Conservation (phyloP, 2,888 invertebrate species). For the Nomada ferruginata region DNA sequence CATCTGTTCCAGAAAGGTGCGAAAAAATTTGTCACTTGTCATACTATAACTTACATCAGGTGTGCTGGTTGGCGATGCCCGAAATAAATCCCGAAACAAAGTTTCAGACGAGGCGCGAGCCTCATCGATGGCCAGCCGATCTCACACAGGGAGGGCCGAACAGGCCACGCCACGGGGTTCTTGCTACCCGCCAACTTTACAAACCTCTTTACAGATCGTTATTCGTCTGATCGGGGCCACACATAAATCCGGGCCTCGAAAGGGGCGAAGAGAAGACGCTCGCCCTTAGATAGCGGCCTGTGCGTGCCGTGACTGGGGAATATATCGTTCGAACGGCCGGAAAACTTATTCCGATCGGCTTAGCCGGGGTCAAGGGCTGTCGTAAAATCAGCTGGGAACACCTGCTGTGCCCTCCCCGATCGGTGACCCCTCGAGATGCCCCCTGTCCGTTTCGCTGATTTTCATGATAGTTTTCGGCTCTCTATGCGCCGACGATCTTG, state of each 20-base stretch:
- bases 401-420: conserved; percentile 73
- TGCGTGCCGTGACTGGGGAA: conserved; percentile 54
- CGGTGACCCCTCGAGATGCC: conserved; percentile 30
- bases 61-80: conserved; percentile 28
- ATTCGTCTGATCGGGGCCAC: conserved; percentile 80
- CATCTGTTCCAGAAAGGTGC: too few relatives aligned
- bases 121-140: conserved; percentile 52
- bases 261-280: neutral
- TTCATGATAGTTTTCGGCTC: conserved; percentile 32
- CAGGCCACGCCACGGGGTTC: conserved; percentile 78
- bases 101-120: conserved; percentile 63
- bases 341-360: conserved; percentile 78
- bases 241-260: conserved; percentile 76
- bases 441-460: conserved; percentile 50
- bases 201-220: conserved; percentile 84
- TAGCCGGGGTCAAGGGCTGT: conserved; percentile 76
- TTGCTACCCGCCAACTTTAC: conserved; percentile 81
- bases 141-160: conserved; percentile 72
- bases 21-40: too few relatives aligned
- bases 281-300: neutral
- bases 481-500: neutral
- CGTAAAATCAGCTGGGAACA: conserved; percentile 79
- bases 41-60: neutral
- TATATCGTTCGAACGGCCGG: conserved; percentile 58
- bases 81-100: conserved; percentile 64